These are phyloP conservation scores for Shargacucullia verbasci DNA, from an alignment of 2,888 invertebrate genomes.

Conservation along the genomic window DNA sequence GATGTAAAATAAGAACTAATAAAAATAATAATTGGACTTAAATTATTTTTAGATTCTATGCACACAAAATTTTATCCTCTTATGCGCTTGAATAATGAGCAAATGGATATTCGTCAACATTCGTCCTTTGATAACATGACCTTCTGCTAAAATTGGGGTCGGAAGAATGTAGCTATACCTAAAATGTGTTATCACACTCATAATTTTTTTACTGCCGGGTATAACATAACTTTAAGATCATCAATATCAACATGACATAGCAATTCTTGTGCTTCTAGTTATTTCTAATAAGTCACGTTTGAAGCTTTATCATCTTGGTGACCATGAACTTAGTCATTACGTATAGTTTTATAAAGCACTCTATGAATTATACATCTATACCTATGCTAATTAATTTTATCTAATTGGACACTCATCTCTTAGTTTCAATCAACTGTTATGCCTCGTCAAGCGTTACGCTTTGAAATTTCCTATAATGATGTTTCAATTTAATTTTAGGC, in stretches of 20 bases:
- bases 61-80: no score
- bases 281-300: conserved; percentile 14
- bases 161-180: neutral
- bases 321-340: conserved; percentile 27
- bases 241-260: conserved; percentile 17
- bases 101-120: neutral
- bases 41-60: no score
- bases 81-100: neutral
- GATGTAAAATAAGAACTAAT: conserved; percentile 5
- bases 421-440: no score
- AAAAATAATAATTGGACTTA: neutral
- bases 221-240: neutral
- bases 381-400: no score
- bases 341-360: neutral
- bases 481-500: no score
- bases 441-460: no score
- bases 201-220: no score
- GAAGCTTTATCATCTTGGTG: conserved; percentile 13
- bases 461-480: no score
- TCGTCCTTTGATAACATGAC: conserved; percentile 1
- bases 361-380: no score
- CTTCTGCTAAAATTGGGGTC: neutral
- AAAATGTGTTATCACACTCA: neutral
- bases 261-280: conserved; percentile 7
- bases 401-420: no score